Percentiles rank a stretch among this genome's conserved stretches.
phyloP scores from a whole-genome alignment of 1,140 invertebrate species.

The Sitobion miscanthi region DNA sequence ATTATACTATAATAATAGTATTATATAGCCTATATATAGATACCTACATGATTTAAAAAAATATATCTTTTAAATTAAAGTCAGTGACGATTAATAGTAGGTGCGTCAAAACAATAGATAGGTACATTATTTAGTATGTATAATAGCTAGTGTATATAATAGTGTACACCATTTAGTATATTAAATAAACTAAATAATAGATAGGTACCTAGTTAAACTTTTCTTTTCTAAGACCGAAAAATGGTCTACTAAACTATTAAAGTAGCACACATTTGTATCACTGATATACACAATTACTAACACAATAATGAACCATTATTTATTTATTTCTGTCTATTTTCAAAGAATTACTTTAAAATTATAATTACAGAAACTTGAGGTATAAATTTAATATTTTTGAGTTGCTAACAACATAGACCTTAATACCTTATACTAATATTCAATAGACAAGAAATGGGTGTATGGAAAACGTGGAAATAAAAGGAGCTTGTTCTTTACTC shows the following conservation, averaged over 20 bases:
- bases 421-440: no score
- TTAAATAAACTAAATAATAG: no score
- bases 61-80: not conserved
- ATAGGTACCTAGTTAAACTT: no score
- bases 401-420: no score
- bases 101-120: not conserved
- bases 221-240: not conserved
- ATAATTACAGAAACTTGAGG: not conserved
- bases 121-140: no score
- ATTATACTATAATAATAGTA: no score
- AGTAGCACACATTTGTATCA: not conserved
- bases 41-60: not conserved
- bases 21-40: not conserved
- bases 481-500: no score
- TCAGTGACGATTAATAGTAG: not conserved
- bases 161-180: no score
- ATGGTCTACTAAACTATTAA: not conserved
- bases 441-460: no score
- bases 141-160: no score
- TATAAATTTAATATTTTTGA: no score
- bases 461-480: no score
- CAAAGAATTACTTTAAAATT: not conserved
- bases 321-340: not conserved
- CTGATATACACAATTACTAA: not conserved
- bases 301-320: not conserved